These are phyloP conservation scores for Anadara kagoshimensis DNA, from an alignment of 1,140 invertebrate genomes.

Conservation along the genomic window DNA sequence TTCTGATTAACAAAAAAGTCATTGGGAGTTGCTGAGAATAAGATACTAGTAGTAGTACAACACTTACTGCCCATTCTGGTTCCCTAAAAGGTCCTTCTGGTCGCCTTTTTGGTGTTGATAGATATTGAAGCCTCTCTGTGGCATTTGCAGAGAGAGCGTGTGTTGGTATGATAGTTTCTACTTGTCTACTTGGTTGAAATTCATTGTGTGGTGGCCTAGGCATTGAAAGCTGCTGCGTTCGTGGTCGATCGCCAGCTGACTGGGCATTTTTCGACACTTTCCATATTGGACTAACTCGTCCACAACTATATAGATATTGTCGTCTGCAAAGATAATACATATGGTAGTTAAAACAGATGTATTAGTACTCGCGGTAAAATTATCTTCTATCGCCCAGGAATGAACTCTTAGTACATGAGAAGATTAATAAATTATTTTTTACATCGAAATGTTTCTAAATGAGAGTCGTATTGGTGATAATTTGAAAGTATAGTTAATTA, in stretches of 20 bases:
- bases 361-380: background rate
- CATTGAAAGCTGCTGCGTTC: constrained; percentile 47
- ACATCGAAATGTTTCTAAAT: too few species aligned
- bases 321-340: constrained; percentile 42
- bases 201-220: constrained; percentile 52
- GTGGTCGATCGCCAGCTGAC: constrained; percentile 42
- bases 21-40: too few species aligned
- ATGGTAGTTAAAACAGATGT: background rate
- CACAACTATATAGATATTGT: constrained; percentile 65
- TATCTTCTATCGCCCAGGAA: too few species aligned
- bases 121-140: constrained; percentile 44
- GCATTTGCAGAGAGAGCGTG: constrained; percentile 48
- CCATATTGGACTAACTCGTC: constrained; percentile 61
- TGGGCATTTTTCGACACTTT: constrained; percentile 38
- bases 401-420: too few species aligned
- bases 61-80: constrained; percentile 63
- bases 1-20: too few species aligned
- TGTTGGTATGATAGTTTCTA: constrained; percentile 51
- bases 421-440: too few species aligned
- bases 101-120: constrained; percentile 60
- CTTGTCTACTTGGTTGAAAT: constrained; percentile 50
- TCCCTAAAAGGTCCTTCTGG: constrained; percentile 60
- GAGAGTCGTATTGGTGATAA: too few species aligned
- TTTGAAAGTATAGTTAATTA: too few species aligned
- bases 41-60: too few species aligned